Base-by-base conservation (phyloP, 2,113 vertebrate species). In the Pteronura brasiliensis region DNA sequence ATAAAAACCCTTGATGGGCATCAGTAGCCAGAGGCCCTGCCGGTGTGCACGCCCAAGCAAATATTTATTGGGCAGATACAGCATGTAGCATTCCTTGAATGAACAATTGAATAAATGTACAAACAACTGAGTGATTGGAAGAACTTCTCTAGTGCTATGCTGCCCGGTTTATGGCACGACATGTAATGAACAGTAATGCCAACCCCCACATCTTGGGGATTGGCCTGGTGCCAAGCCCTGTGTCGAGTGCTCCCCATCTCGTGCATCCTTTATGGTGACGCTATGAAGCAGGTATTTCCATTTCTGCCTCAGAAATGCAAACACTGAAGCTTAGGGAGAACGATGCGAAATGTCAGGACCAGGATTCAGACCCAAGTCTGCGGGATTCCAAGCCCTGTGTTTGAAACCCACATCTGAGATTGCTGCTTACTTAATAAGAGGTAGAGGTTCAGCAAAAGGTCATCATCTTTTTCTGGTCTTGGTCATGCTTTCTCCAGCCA, bases 201-300 rank as follows among this genome's bases (percentile, higher is more conserved):
- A 20, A n/a, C 8, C 20, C 34, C 14, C 4, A 36, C 4, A n/a
- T 42, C 0, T 0, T 1, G 34, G n/a, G 74, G 42, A 21, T 23
- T 23, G 25, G 17, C 2, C 7, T 20, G 82, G 39, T 20, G 13
- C 88, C n/a, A 4, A 59, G 42, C 31, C 13, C 31, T 14, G 6
- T 15, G 27, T 36, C 3, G 7, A 57, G 36, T 7, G 14, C 8
- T 42, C 23, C 52, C 92, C 42, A 6, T 42, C 88, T 94, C 65
- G 1, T 10, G 34, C 55, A 42, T 69, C 42, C 74, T 59, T 71
- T 49, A n/a, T 11, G 1, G 79, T 12, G 9, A 31, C 65, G 6
- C n/a, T 9, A 5, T 9, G 42, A 69, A 82, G 55, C 27, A 65
- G 47, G 34, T 11, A 23, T 61, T 74, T 85, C 39, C 36, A 21